Evolutionary conservation across 2,888 invertebrate genomes (phyloP), one percentile per base, ranked within the genome.

Genomic region (Noctua fimbriata): DNA sequence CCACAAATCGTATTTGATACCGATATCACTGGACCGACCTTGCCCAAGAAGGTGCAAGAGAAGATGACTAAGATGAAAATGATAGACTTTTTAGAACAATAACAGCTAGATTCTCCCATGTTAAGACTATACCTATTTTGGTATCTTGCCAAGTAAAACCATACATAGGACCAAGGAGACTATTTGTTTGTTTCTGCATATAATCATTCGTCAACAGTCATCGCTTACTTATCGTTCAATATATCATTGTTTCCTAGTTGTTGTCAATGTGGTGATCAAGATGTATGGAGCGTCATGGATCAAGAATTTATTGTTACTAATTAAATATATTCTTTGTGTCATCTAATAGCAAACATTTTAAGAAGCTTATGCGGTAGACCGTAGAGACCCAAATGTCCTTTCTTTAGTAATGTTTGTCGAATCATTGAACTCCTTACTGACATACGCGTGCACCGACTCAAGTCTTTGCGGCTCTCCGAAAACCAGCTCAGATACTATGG

Each of bases 91-190:
- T n/a, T 24, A 36, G 18, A 9, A 76, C 78, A 84, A 82, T 69
- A 47, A 21, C 18, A 32, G 76, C 24, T 36, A 44, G 18, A 78
- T 52, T 65, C 24, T 58, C 60, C n/a, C 24, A 36, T 67, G 21
- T 24, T 73, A 66, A 71, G 66, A 32, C 4, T 66, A n/a, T 36
- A 32, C 28, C 16, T 16, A 49, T 73, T 77, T 87, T 88, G 88
- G 78, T 83, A 66, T 55, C 18, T n/a, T 83, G 88, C 88, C 88
- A 88, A 87, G 65, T 63, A 75, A 0, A 67, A 0, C 69, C 78
- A 67, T 74, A 75, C 55, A 24, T 14, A 73, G 32, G 47, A 78
- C 52, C 72, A 75, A 78, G 74, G 75, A 76, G 44, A 41, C 63
- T 70, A 60, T 75, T 78, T 80, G 58, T 72, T 69, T 76, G 63